Base-by-base conservation (phyloP, 1,140 invertebrate species). In the Calliopsis andreniformis region DNA sequence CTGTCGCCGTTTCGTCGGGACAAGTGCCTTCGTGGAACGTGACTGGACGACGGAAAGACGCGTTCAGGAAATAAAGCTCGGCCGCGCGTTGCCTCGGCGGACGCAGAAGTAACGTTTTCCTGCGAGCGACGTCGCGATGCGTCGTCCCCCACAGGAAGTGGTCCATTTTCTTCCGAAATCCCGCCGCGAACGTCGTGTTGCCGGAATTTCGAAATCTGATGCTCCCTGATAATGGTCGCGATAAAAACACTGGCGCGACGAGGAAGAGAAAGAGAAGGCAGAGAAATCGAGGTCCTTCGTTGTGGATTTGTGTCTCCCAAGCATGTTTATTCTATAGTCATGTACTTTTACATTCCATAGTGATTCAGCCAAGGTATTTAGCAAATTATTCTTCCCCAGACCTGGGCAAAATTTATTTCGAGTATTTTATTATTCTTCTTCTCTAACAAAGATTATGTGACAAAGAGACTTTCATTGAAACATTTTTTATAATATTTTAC, bases 21-120 rank as follows among this genome's bases (percentile, higher is more conserved):
- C 76, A 79, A 81, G 79, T 77, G 79, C 62, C 28, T 67, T 49
- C 79, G 35, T 32, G 30, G 64, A 71, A 82, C 80, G 80, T 83
- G 80, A 83, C 82, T 79, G 66, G 76, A 82, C 76, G 80, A 70
- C 76, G 51, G 70, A 82, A 75, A 55, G 62, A 75, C 73, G 78
- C 39, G 71, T 82, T 56, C 53, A 43, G 66, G 66, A 75, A 79
- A 79, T 82, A 83, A 78, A 79, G 49, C 76, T 43, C n/a, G 23
- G n/a, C n/a, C 39, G 28, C 12, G 32, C 61, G 35, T 32, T n/a
- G 25, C 28, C 23, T 59, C 25, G 47, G 14, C 35, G 49, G 53
- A 53, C 61, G 63, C 42, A 79, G 67, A 75, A 83, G 79, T 67
- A 42, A 63, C 56, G 55, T 32, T 61, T 59, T 39, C 25, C 32